These are phyloP conservation scores for Pseudomyrmex gracilis DNA, from an alignment of 1,140 invertebrate genomes.

Conservation along the genomic window DNA sequence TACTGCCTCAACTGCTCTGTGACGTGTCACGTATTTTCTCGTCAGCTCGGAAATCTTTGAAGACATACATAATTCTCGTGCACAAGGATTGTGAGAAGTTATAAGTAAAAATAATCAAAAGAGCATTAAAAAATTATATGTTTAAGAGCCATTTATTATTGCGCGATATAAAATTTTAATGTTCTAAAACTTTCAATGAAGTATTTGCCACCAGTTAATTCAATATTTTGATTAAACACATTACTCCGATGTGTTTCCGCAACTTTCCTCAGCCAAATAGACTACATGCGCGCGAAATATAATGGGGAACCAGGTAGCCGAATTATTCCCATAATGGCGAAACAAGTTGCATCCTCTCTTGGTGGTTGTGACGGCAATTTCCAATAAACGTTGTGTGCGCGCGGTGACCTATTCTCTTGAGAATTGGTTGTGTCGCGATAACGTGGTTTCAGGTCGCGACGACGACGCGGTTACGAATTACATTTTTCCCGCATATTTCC, in stretches of 20 bases:
- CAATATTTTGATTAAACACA: neutral
- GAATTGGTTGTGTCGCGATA: conserved; percentile 1
- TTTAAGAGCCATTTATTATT: too few relatives aligned
- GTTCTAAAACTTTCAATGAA: neutral
- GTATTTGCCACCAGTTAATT: neutral
- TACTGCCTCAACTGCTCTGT: neutral
- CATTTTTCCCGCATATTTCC: conserved; percentile 18
- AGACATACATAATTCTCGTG: neutral
- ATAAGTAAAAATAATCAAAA: too few relatives aligned
- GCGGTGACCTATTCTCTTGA: conserved; percentile 24
- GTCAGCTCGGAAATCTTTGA: neutral
- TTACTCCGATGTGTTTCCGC: neutral
- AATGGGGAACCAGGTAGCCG: neutral
- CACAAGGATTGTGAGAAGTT: too few relatives aligned
- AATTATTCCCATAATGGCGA: conserved; percentile 42
- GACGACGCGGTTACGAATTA: neutral
- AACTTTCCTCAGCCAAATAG: conserved; percentile 1
- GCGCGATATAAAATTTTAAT: neutral
- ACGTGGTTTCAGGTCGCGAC: neutral
- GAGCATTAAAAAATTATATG: too few relatives aligned
- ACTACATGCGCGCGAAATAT: neutral
- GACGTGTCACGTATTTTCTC: neutral
- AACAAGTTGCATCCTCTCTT: conserved; percentile 28
- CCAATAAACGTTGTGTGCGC: conserved; percentile 27
- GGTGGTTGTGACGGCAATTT: conserved; percentile 18